These are phyloP conservation scores for Charadrius vociferus DNA, from an alignment of 2,113 vertebrate species.

Conservation along the genomic window DNA sequence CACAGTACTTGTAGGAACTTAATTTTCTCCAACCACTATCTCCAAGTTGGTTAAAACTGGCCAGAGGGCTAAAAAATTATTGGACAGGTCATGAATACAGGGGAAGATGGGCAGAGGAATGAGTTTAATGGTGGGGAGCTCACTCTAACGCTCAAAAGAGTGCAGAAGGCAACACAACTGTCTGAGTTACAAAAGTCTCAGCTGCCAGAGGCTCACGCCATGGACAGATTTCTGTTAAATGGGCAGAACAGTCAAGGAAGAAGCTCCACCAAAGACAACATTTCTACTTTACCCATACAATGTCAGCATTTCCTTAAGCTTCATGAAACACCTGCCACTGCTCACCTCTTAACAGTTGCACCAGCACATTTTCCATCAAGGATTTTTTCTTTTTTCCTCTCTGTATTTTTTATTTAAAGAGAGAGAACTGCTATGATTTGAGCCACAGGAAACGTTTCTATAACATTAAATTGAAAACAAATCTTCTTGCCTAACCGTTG, in stretches of 20 bases:
- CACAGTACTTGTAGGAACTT: background rate
- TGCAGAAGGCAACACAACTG: background rate
- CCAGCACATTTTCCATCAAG: background rate
- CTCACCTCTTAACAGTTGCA: background rate
- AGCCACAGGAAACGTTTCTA: rapidly evolving
- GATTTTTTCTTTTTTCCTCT: background rate
- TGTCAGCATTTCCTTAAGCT: background rate
- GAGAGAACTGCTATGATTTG: background rate
- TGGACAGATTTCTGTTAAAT: background rate
- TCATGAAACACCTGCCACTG: background rate
- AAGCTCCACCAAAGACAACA: background rate
- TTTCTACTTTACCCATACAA: background rate
- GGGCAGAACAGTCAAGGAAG: background rate
- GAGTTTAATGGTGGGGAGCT: background rate
- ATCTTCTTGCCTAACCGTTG: background rate
- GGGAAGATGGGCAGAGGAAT: background rate
- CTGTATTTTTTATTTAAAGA: background rate
- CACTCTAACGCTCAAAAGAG: background rate
- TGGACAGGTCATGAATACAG: background rate
- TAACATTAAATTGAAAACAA: background rate
- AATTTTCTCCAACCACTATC: conserved; percentile 39
- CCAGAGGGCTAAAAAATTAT: conserved; percentile 17
- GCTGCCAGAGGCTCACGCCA: background rate
- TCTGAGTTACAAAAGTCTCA: background rate
- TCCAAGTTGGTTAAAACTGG: background rate